Evolutionary conservation across 1,140 invertebrate genomes (phyloP).

Genomic region (Drosophila bocki): DNA sequence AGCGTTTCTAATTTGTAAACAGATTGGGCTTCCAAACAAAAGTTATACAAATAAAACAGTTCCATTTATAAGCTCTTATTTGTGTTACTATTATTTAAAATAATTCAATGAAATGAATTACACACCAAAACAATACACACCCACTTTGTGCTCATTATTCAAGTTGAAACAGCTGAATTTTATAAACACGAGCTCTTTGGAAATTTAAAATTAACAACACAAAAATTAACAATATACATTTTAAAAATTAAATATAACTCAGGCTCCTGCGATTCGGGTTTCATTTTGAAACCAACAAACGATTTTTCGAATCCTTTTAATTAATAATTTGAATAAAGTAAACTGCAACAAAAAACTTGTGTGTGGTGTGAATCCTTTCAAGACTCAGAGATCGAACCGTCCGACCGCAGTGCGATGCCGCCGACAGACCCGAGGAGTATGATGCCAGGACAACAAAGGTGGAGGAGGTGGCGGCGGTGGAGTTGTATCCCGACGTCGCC

Average conservation of each 20-base stretch:
- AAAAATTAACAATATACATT: background rate
- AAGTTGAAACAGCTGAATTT: background rate
- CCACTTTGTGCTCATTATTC: background rate
- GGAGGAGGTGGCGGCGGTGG: background rate
- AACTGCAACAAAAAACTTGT: conserved; percentile 4
- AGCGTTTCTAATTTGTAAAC: conserved; percentile 30
- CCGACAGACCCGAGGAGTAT: background rate
- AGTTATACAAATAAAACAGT: background rate
- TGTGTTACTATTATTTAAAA: background rate
- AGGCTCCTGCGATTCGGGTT: background rate
- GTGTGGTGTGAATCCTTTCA: background rate
- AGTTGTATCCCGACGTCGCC: background rate
- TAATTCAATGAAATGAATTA: background rate
- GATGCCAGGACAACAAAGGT: background rate
- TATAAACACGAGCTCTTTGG: background rate
- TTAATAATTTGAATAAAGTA: background rate
- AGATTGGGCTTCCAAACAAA: conserved; percentile 7
- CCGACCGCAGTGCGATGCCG: background rate
- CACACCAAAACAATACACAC: background rate
- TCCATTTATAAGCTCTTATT: background rate
- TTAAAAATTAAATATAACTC: background rate
- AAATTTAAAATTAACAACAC: background rate
- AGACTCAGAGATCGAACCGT: conserved; percentile 1
- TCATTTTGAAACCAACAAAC: background rate
- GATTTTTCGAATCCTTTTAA: background rate